A percentile compares a stretch with the other conserved stretches of the same genome.
phyloP scores from a whole-genome alignment of 2,888 invertebrate genomes.

The Synergus itoensis region DNA sequence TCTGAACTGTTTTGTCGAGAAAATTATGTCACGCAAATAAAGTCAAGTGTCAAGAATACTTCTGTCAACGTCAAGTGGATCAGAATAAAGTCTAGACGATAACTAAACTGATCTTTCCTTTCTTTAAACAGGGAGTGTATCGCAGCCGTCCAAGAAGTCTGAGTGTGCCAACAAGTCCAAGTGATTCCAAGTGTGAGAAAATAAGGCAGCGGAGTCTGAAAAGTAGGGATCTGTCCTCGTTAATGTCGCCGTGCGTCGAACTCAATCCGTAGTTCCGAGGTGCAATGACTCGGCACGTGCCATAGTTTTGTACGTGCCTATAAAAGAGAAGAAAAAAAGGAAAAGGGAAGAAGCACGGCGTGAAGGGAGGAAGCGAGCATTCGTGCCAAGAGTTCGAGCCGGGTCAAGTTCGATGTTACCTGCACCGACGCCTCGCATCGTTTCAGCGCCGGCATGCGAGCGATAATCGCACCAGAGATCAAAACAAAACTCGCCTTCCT shows the following conservation, averaged over 20 bases:
- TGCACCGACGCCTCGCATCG: slow-evolving; percentile 12
- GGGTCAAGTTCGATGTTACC: slow-evolving; percentile 39
- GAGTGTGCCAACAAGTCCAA: slow-evolving; percentile 24
- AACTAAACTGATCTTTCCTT: slow-evolving; percentile 12
- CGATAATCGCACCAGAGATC: slow-evolving; percentile 11
- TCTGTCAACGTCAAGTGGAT: background rate
- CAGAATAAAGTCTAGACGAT: slow-evolving; percentile 9
- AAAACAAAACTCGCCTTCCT: background rate
- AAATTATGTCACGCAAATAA: background rate
- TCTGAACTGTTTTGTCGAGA: too few relatives aligned
- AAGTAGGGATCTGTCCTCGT: slow-evolving; percentile 31
- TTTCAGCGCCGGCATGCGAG: slow-evolving; percentile 4
- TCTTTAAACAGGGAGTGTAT: slow-evolving; percentile 30
- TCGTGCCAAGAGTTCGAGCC: slow-evolving; percentile 40
- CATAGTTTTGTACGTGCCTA: slow-evolving; percentile 33
- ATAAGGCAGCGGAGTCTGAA: background rate
- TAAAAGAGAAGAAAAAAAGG: slow-evolving; percentile 9
- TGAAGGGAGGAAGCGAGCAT: slow-evolving; percentile 26
- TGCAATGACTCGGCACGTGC: slow-evolving; percentile 39
- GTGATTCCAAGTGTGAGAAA: slow-evolving; percentile 32
- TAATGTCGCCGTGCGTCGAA: slow-evolving; percentile 31
- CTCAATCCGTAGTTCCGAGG: slow-evolving; percentile 21
- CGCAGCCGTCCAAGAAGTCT: slow-evolving; percentile 29
- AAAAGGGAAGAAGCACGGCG: slow-evolving; percentile 14
- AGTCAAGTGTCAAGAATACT: background rate